Evolutionary conservation across 2,888 invertebrate genomes (phyloP), one percentile per base, ranked within the genome.

Genomic region (Lepeophtheirus nordmannii): DNA sequence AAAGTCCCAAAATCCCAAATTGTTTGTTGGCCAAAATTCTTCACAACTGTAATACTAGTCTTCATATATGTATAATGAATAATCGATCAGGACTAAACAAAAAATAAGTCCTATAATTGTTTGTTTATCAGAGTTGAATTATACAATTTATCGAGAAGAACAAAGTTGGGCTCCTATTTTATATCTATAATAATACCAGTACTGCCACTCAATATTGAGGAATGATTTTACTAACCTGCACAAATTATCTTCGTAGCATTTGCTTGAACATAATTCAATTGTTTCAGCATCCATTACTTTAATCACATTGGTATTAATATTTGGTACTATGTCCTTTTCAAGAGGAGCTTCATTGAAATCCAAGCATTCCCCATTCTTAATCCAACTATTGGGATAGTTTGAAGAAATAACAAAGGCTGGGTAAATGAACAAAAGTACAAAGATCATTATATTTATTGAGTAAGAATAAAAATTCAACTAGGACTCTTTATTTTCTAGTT

Each of bases 331-430:
- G 22, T 20, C 63, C n/a, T 20, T 17, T n/a, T 14, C 12, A 17
- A 63, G 30, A 1, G 63, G 63, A 20, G 23, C 37, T 38, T 63
- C 56, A 23, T 63, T 63, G 10, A 46, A 20, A 30, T 63, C 63
- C 23, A 63, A 17, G 37, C 63, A 63, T 56, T 63, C 63, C 9
- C 63, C 63, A 12, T 56, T 10, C 3, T 38, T 46, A 23, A 63
- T 46, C 63, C 63, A 63, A 23, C 37, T 30, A 2, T 5, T 12
- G 7, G 63, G 63, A 56, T 63, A 63, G 53, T 17, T 46, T 46
- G 53, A 46, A 17, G 53, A 46, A 46, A 46, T 14, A 5, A 46
- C 53, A 17, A 46, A 8, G 5, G 53, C 17, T 14, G 53, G 53
- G 53, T n/a, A 46, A 46, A 14, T n/a, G 17, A 8, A n/a, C 1